These are phyloP conservation scores for Callipepla californica DNA, from an alignment of 2,113 vertebrate genomes.

Conservation along the genomic window DNA sequence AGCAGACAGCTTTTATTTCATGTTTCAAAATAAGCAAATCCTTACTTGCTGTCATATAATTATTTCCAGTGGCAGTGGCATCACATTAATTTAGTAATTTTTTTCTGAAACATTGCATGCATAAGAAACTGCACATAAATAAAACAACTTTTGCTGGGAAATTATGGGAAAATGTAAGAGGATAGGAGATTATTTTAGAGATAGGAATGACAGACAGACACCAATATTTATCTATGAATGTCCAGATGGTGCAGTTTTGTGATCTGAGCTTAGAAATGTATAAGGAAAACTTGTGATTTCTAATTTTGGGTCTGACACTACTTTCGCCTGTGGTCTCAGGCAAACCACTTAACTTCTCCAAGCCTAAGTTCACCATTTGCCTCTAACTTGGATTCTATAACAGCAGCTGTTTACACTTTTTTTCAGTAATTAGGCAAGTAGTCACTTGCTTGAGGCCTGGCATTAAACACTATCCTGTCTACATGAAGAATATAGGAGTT, in stretches of 20 bases:
- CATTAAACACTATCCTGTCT: background rate
- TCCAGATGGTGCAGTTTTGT: constrained; percentile 16
- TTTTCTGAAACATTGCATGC: constrained; percentile 26
- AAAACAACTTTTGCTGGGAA: constrained; percentile 10
- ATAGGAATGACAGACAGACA: background rate
- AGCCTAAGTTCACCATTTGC: constrained; percentile 52
- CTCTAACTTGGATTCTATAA: constrained; percentile 30
- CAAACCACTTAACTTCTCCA: constrained; percentile 61
- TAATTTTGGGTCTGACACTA: constrained; percentile 30
- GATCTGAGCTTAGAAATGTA: constrained; percentile 15
- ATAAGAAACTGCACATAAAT: background rate
- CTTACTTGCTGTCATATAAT: background rate
- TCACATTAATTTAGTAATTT: background rate
- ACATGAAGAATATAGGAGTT: background rate
- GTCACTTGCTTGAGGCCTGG: constrained; percentile 27
- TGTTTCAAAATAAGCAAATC: background rate
- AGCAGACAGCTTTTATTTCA: background rate
- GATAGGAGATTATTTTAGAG: constrained; percentile 29
- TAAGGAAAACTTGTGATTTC: constrained; percentile 35
- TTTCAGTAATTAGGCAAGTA: constrained; percentile 46
- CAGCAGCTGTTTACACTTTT: constrained; percentile 54
- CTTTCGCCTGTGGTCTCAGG: constrained; percentile 29
- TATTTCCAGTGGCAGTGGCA: background rate
- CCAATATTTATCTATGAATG: constrained; percentile 13
- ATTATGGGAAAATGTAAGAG: background rate